A percentile compares a stretch with the other conserved stretches of the same genome.
These are phyloP conservation scores for Acronicta psi DNA, from an alignment of 2,888 invertebrate genomes.

Conservation along the genomic window DNA sequence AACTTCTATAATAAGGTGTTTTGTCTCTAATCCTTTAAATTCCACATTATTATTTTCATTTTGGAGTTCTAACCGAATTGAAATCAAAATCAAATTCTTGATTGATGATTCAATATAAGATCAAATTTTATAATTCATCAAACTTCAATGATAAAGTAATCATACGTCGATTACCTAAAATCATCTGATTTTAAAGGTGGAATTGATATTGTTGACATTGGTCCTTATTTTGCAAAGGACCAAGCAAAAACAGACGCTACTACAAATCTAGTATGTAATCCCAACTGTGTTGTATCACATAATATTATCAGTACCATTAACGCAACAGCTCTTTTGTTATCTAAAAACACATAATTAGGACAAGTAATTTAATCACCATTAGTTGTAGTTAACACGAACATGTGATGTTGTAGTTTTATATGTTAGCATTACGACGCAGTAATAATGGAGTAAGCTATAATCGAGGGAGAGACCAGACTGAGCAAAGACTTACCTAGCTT, in stretches of 20 bases:
- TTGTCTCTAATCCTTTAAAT: neutral
- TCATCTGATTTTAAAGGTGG: neutral
- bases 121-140: neutral
- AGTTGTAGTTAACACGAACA: slow-evolving; percentile 55
- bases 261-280: slow-evolving; percentile 45
- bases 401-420: slow-evolving; percentile 53
- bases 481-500: neutral
- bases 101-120: neutral
- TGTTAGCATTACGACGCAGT: slow-evolving; percentile 14
- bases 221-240: slow-evolving; percentile 1
- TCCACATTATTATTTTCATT: neutral
- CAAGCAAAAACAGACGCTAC: slow-evolving; percentile 19
- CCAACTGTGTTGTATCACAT: slow-evolving; percentile 43
- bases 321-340: slow-evolving; percentile 59
- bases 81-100: neutral
- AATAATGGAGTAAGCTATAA: neutral
- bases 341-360: slow-evolving; percentile 58
- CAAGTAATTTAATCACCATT: slow-evolving; percentile 60
- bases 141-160: too few relatives aligned
- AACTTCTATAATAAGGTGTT: slow-evolving; percentile 11
- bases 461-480: neutral
- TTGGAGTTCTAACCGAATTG: neutral
- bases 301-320: slow-evolving; percentile 56
- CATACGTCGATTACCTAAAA: too few relatives aligned
- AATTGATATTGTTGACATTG: neutral